Evolutionary conservation across 2,888 invertebrate genomes (phyloP), one percentile per base, ranked within the genome.

Genomic region (Lepidochitona cinerea): DNA sequence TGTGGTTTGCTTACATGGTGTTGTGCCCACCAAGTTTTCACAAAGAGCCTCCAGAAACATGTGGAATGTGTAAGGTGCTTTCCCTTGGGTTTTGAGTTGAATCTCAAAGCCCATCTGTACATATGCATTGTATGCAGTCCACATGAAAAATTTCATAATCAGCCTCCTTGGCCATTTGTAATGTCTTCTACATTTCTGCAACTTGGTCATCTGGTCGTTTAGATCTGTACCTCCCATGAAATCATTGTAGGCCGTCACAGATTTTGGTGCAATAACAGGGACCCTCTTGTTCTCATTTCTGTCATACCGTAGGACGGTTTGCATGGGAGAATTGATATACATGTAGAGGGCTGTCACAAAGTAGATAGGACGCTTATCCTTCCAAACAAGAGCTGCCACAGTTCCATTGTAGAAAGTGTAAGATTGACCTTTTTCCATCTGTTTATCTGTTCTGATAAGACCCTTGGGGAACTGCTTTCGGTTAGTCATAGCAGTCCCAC

Each of bases 161-260:
- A 77, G 59, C 37, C 77, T 29, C 26, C 77, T 32, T 54, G 75
- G 75, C 75, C 76, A 76, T 36, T 73, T 68, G 64, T 76, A 76
- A 69, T 75, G 75, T n/a, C 68, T 36, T 33, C 73, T 18, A 49
- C 68, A 75, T 49, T 75, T 75, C 37, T 75, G 73, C 36, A 75
- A 37, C n/a, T 37, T 68, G 14, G 54, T 75, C 68, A 75, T 75
- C 67, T 75, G 75, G 54, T 72, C 68, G 37, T 76, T n/a, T n/a
- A n/a, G n/a, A n/a, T n/a, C n/a, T 77, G 66, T 70, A 29, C 76
- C 76, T 36, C 76, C 76, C 76, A 76, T 77, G 49, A 53, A 72
- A 14, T 29, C 35, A 64, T 76, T 77, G 70, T 72, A 77, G 29
- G 53, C 52, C 41, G 6, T 71, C 32, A 76, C 68, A 35, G 72